Percentiles rank a stretch among this genome's conserved stretches.
These are phyloP conservation scores for Pedicia rivosa DNA, from an alignment of 2,888 invertebrate species.

Conservation along the genomic window DNA sequence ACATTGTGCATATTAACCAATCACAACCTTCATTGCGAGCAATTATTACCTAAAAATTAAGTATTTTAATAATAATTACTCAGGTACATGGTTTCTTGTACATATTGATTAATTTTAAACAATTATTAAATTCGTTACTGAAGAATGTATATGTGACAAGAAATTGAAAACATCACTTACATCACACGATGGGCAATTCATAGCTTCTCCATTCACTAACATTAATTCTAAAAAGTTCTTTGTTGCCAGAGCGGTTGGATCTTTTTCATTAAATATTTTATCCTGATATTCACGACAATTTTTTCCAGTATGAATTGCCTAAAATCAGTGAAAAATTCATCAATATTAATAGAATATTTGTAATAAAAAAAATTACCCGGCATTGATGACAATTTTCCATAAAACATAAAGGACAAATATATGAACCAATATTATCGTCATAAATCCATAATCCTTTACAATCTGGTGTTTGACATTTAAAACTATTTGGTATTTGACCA, in stretches of 20 bases:
- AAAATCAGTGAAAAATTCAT: not conserved
- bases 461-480: constrained; percentile 6
- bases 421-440: not conserved
- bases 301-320: not conserved
- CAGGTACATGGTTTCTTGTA: no score
- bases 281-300: constrained; percentile 1
- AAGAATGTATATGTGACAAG: no score
- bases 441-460: constrained; percentile 5
- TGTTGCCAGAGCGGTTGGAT: not conserved
- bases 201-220: not conserved
- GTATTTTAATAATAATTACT: no score
- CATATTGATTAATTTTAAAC: no score
- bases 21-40: no score
- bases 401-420: constrained; percentile 1
- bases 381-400: constrained; percentile 5
- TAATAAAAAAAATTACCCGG: not conserved
- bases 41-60: no score
- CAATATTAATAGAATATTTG: no score
- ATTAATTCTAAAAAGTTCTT: not conserved
- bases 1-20: constrained; percentile 81
- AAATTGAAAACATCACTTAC: not conserved
- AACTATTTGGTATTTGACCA: not conserved
- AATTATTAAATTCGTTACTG: no score
- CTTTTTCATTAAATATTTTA: not conserved
- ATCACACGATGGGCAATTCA: constrained; percentile 1